Conservation (phyloP, 2,113 vertebrate genomes). For the Zosterops borbonicus region DNA sequence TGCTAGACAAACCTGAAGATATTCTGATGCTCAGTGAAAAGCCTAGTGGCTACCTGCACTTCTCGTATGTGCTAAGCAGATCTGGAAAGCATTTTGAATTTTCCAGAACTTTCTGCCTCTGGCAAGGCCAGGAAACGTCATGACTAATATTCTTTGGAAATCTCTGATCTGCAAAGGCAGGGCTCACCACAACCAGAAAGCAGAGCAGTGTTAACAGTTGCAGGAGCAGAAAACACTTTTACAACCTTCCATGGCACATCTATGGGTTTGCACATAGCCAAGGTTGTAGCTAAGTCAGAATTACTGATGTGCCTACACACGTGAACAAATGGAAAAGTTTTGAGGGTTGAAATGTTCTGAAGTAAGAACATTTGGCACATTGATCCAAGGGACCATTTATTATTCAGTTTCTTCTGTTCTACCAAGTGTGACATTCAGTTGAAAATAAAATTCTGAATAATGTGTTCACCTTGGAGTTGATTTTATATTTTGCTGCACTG, state of each 20-base stretch:
- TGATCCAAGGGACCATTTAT: background rate
- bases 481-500: background rate
- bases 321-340: background rate
- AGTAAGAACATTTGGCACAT: background rate
- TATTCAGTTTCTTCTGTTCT: background rate
- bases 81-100: background rate
- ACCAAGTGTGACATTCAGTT: background rate
- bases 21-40: background rate
- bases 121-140: background rate
- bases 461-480: background rate
- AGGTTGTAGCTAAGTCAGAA: background rate
- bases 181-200: background rate
- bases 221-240: background rate
- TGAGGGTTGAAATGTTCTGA: background rate
- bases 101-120: background rate
- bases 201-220: background rate
- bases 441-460: background rate
- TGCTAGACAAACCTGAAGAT: background rate
- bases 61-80: background rate
- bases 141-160: background rate
- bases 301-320: background rate
- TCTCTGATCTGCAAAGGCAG: background rate
- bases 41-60: fast-evolving
- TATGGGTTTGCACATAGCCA: background rate
- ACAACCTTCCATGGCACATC: background rate